Conservation (phyloP, 2,888 invertebrate species). For the Yponomeuta malinellus region DNA sequence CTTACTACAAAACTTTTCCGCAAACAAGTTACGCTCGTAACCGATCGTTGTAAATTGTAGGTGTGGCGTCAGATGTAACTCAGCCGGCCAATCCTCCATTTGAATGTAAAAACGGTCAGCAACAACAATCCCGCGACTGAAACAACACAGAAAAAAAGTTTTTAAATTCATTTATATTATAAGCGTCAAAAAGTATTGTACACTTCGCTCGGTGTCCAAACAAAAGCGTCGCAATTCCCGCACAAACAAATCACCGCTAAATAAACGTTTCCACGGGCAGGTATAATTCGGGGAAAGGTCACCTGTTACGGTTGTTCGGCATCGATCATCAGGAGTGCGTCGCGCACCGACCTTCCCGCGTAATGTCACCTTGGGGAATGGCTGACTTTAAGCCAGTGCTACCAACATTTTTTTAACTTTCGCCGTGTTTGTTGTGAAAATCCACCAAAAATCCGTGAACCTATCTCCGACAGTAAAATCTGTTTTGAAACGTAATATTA, state of each 20-base stretch:
- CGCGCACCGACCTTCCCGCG: constrained; percentile 55
- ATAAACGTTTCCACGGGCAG: constrained; percentile 70
- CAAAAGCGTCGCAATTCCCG: constrained; percentile 55
- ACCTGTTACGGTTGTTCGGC: constrained; percentile 71
- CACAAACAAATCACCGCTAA: constrained; percentile 70
- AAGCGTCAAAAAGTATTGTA: constrained; percentile 32
- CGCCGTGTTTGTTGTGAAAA: too few species aligned
- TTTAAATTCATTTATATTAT: constrained; percentile 5
- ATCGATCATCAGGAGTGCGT: constrained; percentile 74
- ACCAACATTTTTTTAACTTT: too few species aligned
- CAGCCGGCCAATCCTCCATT: not conserved
- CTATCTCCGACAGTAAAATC: too few species aligned
- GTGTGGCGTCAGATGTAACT: not conserved
- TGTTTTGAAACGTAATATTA: too few species aligned
- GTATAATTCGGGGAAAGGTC: constrained; percentile 73
- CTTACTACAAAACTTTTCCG: constrained; percentile 3
- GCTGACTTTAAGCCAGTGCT: constrained; percentile 35
- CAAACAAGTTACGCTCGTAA: not conserved
- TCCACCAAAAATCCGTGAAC: too few species aligned
- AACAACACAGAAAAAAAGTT: not conserved
- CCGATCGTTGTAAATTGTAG: not conserved
- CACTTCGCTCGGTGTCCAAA: constrained; percentile 35
- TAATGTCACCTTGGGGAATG: constrained; percentile 67
- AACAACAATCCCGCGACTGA: not conserved
- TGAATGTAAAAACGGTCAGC: constrained; percentile 9